These are phyloP conservation scores for Cephus nigrinus DNA, from an alignment of 2,888 invertebrate genomes.

Conservation along the genomic window DNA sequence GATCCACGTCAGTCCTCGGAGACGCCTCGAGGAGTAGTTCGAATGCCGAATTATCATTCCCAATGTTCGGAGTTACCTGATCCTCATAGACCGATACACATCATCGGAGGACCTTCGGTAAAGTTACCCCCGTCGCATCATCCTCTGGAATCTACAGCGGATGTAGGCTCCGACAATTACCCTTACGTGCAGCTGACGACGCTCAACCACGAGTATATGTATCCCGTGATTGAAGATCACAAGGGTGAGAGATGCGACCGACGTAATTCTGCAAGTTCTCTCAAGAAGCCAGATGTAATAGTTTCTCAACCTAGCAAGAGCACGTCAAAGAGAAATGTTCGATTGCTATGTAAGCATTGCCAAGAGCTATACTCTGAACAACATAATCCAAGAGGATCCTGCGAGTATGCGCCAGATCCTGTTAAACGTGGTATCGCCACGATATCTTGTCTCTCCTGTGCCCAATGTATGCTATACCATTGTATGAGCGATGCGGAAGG, in stretches of 20 bases:
- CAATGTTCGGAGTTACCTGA: conserved; percentile 54
- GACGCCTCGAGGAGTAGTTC: conserved; percentile 45
- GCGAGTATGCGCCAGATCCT: conserved; percentile 88
- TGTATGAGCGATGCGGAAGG: conserved; percentile 93
- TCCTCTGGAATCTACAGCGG: conserved; percentile 49
- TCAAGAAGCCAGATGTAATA: conserved; percentile 76
- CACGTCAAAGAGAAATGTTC: conserved; percentile 60
- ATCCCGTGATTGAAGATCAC: conserved; percentile 76
- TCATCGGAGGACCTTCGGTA: conserved; percentile 47
- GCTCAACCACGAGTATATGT: conserved; percentile 87
- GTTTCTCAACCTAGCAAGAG: conserved; percentile 68
- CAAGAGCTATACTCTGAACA: conserved; percentile 85
- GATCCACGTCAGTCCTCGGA: conserved; percentile 78
- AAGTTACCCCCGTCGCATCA: conserved; percentile 46
- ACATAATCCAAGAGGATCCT: conserved; percentile 86
- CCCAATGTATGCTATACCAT: conserved; percentile 92
- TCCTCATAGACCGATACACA: conserved; percentile 57
- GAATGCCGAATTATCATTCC: conserved; percentile 54
- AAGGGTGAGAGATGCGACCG: conserved; percentile 60
- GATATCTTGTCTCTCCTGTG: conserved; percentile 87
- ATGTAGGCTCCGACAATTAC: conserved; percentile 73
- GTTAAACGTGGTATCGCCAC: conserved; percentile 83
- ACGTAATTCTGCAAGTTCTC: conserved; percentile 61
- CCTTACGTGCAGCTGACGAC: conserved; percentile 87
- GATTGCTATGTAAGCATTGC: conserved; percentile 76